These are phyloP conservation scores for Ochlodes sylvanus DNA, from an alignment of 2,888 invertebrate species.

Conservation along the genomic window DNA sequence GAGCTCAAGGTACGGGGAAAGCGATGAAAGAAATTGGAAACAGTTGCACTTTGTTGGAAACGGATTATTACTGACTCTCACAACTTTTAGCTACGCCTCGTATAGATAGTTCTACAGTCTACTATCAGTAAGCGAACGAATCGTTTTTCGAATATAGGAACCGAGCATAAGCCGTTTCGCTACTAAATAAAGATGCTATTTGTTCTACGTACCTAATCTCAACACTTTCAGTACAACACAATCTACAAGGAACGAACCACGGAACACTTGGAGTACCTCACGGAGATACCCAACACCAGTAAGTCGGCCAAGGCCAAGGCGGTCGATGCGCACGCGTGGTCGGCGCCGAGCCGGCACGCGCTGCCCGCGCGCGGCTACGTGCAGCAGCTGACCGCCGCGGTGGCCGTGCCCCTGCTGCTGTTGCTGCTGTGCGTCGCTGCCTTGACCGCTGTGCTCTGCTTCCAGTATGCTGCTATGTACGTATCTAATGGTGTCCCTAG, in stretches of 20 bases:
- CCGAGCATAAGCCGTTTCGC: no score
- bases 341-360: conserved; percentile 84
- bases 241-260: conserved; percentile 67
- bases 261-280: conserved; percentile 67
- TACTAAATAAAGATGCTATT: no score
- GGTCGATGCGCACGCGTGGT: conserved; percentile 79
- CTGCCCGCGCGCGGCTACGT: conserved; percentile 89
- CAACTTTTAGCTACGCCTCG: no score
- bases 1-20: no score
- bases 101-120: no score
- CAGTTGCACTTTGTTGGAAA: no score
- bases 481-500: no score
- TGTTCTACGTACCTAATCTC: background rate
- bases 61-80: no score
- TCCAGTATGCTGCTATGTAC: conserved; percentile 91
- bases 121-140: no score
- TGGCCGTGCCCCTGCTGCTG: conserved; percentile 88
- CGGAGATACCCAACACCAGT: conserved; percentile 57
- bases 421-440: conserved; percentile 87
- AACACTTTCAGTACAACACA: conserved; percentile 69
- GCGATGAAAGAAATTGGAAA: no score
- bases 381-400: conserved; percentile 88
- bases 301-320: conserved; percentile 49
- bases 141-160: no score
- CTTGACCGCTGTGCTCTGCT: conserved; percentile 89